Percentiles rank a stretch among this genome's conserved stretches.
These are phyloP conservation scores for Sebastolobus alascanus DNA, from an alignment of 2,797 vertebrate species.

Conservation along the genomic window DNA sequence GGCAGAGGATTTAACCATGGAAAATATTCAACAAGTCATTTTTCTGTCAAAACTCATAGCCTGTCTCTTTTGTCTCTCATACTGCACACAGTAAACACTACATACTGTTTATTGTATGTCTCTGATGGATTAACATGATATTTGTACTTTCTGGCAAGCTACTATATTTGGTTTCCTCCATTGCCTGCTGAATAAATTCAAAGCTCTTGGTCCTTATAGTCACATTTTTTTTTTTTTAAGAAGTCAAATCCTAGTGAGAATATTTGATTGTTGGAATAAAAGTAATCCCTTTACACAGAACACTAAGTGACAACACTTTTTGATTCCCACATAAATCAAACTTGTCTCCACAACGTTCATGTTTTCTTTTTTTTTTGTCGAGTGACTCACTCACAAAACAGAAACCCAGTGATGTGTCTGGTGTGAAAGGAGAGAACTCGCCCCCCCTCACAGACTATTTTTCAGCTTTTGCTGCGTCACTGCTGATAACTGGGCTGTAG, in stretches of 20 bases:
- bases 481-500: conserved; percentile 35
- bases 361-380: not conserved
- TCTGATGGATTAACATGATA: not conserved
- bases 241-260: not conserved
- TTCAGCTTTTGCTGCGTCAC: conserved; percentile 28
- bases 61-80: conserved; percentile 11
- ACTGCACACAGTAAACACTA: conserved; percentile 9
- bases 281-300: not conserved
- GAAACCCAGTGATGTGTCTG: conserved; percentile 6
- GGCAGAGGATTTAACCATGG: conserved; percentile 11
- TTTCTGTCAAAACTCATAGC: conserved; percentile 30
- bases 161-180: not conserved
- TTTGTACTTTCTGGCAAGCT: not conserved
- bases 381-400: conserved; percentile 18
- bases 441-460: not conserved
- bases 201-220: not conserved
- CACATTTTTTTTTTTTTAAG: not conserved
- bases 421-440: conserved; percentile 19
- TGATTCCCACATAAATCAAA: conserved; percentile 13
- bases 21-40: conserved; percentile 39
- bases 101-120: not conserved
- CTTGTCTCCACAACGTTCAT: not conserved
- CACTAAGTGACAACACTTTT: not conserved
- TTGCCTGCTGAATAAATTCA: not conserved
- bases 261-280: not conserved